Conservation (phyloP, 1,140 invertebrate genomes). For the Lepidostoma basale region DNA sequence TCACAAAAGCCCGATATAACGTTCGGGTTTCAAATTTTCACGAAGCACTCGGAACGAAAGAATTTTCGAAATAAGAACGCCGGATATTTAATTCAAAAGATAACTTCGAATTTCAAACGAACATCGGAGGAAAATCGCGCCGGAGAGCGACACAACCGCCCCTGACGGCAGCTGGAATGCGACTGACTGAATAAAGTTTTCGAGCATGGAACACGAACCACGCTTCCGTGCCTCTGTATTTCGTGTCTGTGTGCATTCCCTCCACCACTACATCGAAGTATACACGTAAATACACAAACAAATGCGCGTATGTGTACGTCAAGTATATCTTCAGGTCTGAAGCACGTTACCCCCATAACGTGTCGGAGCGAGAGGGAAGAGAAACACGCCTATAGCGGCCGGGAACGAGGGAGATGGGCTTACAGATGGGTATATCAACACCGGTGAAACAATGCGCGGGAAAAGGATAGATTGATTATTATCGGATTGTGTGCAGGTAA, state of each 20-base stretch:
- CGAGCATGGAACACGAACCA: conserved; percentile 17
- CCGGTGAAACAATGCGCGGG: conserved; percentile 23
- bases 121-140: neutral
- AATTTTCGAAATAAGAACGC: neutral
- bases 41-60: neutral
- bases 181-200: conserved; percentile 35
- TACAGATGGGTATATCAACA: conserved; percentile 17
- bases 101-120: neutral
- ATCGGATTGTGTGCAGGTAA: conserved; percentile 20
- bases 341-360: conserved; percentile 28
- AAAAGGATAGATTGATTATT: conserved; percentile 20
- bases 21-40: conserved; percentile 1
- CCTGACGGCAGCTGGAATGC: conserved; percentile 19
- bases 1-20: neutral
- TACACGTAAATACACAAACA: conserved; percentile 12
- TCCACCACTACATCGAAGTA: neutral
- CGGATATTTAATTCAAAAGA: neutral
- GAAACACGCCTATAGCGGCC: neutral
- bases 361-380: conserved; percentile 19
- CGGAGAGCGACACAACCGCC: conserved; percentile 20
- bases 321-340: conserved; percentile 18
- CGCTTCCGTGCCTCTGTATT: conserved; percentile 23
- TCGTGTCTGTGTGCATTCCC: conserved; percentile 8
- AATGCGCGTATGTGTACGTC: neutral
- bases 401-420: neutral